These are phyloP conservation scores for Drosophila grimshawi DNA, from an alignment of 1,140 invertebrate species.

Conservation along the genomic window DNA sequence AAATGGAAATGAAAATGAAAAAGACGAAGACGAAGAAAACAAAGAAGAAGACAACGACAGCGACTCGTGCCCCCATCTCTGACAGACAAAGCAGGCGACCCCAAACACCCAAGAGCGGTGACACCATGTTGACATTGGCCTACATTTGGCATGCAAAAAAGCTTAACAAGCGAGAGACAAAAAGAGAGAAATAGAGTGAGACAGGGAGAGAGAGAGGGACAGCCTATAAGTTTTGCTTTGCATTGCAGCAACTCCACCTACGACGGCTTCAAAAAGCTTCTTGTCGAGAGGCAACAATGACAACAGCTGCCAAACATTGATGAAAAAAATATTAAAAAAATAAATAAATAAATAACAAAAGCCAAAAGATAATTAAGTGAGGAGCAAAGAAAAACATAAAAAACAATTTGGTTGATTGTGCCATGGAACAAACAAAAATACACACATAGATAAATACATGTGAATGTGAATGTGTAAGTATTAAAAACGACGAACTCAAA, in stretches of 20 bases:
- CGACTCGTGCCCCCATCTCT: slow-evolving; percentile 23
- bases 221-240: slow-evolving; percentile 19
- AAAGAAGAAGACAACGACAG: neutral
- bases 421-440: slow-evolving; percentile 53
- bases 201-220: slow-evolving; percentile 24
- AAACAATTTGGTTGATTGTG: slow-evolving; percentile 38
- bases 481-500: slow-evolving; percentile 39
- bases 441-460: slow-evolving; percentile 19
- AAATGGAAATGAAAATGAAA: neutral
- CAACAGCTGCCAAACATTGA: slow-evolving; percentile 40
- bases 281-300: slow-evolving; percentile 28
- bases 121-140: slow-evolving; percentile 79
- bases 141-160: slow-evolving; percentile 77
- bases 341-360: neutral
- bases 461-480: slow-evolving; percentile 8
- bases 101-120: slow-evolving; percentile 73
- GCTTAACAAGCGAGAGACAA: slow-evolving; percentile 19
- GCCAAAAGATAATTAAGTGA: slow-evolving; percentile 44
- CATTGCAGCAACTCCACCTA: slow-evolving; percentile 45
- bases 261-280: slow-evolving; percentile 40
- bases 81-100: slow-evolving; percentile 74
- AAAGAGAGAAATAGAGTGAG: neutral
- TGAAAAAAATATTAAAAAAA: slow-evolving; percentile 7
- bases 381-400: slow-evolving; percentile 37
- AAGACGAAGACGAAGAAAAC: neutral